These are phyloP conservation scores for Tenrec ecaudatus DNA, from an alignment of 2,113 vertebrate genomes.

Conservation along the genomic window DNA sequence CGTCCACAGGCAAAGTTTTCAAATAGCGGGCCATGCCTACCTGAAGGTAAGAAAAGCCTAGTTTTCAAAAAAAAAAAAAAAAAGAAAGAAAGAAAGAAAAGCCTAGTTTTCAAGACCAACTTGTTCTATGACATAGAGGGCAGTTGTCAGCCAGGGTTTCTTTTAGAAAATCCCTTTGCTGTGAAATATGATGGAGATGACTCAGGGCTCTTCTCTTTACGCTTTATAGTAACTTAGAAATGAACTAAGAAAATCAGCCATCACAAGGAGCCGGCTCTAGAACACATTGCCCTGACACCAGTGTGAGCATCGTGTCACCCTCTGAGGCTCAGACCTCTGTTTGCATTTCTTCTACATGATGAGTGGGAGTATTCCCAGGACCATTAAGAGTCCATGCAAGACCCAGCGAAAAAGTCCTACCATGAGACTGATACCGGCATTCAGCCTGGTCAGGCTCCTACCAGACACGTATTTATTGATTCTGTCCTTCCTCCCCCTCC, in stretches of 20 bases:
- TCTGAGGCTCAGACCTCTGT: background rate
- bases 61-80: no score
- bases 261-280: background rate
- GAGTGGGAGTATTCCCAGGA: background rate
- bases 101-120: background rate
- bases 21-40: constrained; percentile 75
- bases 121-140: background rate
- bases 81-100: constrained; percentile 83
- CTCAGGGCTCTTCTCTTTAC: constrained; percentile 10
- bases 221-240: background rate
- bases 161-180: background rate
- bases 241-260: background rate
- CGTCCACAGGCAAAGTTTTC: constrained; percentile 80
- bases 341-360: background rate
- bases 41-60: constrained; percentile 78
- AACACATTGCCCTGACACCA: background rate
- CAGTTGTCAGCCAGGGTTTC: background rate
- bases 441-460: background rate
- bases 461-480: background rate
- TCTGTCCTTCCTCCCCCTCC: background rate
- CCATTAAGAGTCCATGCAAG: background rate
- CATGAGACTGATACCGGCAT: background rate
- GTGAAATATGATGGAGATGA: background rate
- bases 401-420: background rate
- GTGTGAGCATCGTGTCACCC: background rate